These are phyloP conservation scores for Brachionus koreanus DNA, from an alignment of 1,140 invertebrate species.

Conservation along the genomic window DNA sequence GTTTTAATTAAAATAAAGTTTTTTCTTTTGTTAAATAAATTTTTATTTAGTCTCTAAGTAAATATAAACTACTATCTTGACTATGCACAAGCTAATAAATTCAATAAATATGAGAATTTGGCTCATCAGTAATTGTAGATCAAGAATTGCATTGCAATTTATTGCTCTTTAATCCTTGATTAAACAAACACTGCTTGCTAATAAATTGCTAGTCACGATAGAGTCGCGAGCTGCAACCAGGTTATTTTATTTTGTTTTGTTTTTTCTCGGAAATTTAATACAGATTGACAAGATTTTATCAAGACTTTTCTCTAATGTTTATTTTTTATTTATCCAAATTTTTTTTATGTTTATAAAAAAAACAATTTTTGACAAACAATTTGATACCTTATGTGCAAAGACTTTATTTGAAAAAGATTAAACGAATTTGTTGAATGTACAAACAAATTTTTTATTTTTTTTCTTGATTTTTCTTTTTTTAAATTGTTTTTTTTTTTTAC, in stretches of 20 bases:
- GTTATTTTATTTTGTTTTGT: not conserved
- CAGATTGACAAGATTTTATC: not conserved
- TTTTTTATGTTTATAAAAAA: not conserved
- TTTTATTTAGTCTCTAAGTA: not conserved
- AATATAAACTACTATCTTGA: slow-evolving; percentile 36
- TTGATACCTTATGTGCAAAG: not conserved
- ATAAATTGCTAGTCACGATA: slow-evolving; percentile 10
- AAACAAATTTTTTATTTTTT: not conserved
- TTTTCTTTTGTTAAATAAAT: not conserved
- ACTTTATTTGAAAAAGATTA: not conserved
- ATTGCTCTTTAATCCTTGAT: not conserved
- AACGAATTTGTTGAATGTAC: not conserved
- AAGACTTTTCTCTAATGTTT: not conserved
- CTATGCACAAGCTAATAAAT: not conserved
- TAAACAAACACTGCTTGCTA: not conserved
- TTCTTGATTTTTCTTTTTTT: not conserved
- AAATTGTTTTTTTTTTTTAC: not conserved
- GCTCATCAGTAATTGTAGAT: not conserved
- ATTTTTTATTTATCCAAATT: not conserved
- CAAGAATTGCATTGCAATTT: slow-evolving; percentile 26
- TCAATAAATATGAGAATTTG: slow-evolving; percentile 17
- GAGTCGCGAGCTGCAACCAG: not conserved
- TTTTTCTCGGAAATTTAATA: not conserved
- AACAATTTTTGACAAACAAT: not conserved
- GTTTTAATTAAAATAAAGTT: slow-evolving; percentile 29